These are phyloP conservation scores for Octomys mimax DNA, from an alignment of 2,797 vertebrate species.

Conservation along the genomic window DNA sequence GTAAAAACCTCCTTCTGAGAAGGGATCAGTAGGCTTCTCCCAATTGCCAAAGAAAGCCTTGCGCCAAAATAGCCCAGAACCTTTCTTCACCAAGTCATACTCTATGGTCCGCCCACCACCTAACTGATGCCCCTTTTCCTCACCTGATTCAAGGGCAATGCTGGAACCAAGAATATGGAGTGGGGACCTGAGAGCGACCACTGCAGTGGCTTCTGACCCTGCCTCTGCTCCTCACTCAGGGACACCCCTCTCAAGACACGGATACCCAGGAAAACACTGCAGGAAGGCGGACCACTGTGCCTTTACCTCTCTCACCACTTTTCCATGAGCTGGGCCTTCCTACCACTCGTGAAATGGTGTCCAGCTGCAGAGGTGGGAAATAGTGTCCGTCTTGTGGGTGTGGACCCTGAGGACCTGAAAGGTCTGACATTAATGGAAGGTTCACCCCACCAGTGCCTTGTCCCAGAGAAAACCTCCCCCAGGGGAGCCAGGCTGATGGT, in stretches of 20 bases:
- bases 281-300: background rate
- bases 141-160: background rate
- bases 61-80: background rate
- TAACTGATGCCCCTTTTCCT: background rate
- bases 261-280: background rate
- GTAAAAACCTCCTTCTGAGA: background rate
- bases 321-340: background rate
- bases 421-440: background rate
- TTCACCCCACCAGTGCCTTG: background rate
- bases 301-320: background rate
- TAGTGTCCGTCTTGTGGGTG: background rate
- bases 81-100: background rate
- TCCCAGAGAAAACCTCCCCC: background rate
- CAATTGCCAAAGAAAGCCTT: background rate
- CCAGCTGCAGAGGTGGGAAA: background rate
- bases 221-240: background rate
- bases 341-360: background rate
- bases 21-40: background rate
- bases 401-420: background rate
- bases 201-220: background rate
- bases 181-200: background rate
- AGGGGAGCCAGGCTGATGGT: background rate
- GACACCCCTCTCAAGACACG: background rate
- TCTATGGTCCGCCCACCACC: background rate
- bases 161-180: background rate